phyloP scores from a whole-genome alignment of 2,888 invertebrate genomes.

The Crocallis elinguaria region DNA sequence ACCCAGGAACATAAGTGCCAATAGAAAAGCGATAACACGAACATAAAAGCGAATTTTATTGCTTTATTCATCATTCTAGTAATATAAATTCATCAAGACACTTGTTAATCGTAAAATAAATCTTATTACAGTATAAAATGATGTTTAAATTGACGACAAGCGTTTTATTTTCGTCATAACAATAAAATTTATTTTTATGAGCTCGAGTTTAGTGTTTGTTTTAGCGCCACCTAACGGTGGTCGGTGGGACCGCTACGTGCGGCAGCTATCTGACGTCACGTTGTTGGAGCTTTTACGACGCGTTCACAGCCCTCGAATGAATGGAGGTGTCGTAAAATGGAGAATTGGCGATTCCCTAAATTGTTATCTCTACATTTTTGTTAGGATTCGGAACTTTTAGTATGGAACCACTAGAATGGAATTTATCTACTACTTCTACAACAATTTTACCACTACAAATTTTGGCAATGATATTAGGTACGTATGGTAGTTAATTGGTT shows the following conservation, averaged over 20 bases:
- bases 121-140: slow-evolving; percentile 83
- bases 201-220: slow-evolving; percentile 55
- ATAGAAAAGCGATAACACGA: slow-evolving; percentile 76
- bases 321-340: slow-evolving; percentile 69
- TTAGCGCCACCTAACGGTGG: slow-evolving; percentile 72
- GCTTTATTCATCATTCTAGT: slow-evolving; percentile 80
- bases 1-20: slow-evolving; percentile 67
- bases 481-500: too few species aligned
- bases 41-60: slow-evolving; percentile 80
- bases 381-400: slow-evolving; percentile 29
- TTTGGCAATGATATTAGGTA: too few species aligned
- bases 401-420: slow-evolving; percentile 10
- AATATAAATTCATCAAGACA: slow-evolving; percentile 84
- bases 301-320: slow-evolving; percentile 65
- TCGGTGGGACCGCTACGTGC: slow-evolving; percentile 56
- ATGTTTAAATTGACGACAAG: slow-evolving; percentile 85
- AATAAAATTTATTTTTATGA: slow-evolving; percentile 85
- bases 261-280: slow-evolving; percentile 59
- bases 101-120: slow-evolving; percentile 85
- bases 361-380: slow-evolving; percentile 43
- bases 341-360: slow-evolving; percentile 57
- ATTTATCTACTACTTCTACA: slow-evolving; percentile 14
- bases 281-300: slow-evolving; percentile 66
- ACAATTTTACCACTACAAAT: not conserved
- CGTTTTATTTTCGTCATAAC: slow-evolving; percentile 85